phyloP scores from a whole-genome alignment of 2,888 invertebrate genomes.

The Hirtodrosophila histrioides region DNA sequence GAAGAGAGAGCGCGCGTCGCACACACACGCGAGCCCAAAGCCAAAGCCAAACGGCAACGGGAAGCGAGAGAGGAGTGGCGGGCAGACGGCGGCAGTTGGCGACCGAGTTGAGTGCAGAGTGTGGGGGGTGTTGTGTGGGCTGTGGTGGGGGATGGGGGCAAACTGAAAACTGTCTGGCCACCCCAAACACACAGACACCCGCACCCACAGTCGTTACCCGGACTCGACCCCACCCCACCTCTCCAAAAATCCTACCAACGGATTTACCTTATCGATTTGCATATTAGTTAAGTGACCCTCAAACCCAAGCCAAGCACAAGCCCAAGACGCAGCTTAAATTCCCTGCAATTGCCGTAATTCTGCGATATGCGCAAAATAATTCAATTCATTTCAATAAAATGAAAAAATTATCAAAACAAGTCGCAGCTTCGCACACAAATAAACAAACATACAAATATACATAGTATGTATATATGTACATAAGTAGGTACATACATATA shows the following conservation, averaged over 20 bases:
- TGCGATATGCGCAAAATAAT: constrained; percentile 55
- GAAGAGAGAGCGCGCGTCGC: constrained; percentile 67
- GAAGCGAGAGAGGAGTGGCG: constrained; percentile 39
- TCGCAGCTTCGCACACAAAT: constrained; percentile 63
- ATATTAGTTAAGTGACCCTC: constrained; percentile 53
- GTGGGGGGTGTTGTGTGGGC: constrained; percentile 19
- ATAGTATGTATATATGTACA: constrained; percentile 23
- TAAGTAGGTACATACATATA: constrained; percentile 35
- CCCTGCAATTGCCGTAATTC: constrained; percentile 35
- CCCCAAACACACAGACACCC: constrained; percentile 43
- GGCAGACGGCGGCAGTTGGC: constrained; percentile 57
- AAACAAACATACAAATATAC: constrained; percentile 37
- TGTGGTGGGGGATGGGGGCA: constrained; percentile 15
- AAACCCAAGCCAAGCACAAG: constrained; percentile 11
- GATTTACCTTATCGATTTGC: constrained; percentile 55
- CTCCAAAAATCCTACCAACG: background rate
- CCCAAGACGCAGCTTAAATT: background rate
- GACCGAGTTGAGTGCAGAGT: constrained; percentile 52
- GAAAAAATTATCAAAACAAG: constrained; percentile 66
- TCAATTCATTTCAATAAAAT: constrained; percentile 61
- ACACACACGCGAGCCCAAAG: constrained; percentile 69
- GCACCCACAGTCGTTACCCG: constrained; percentile 16
- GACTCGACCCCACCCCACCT: background rate
- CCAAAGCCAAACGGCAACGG: constrained; percentile 49
- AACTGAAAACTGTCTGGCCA: constrained; percentile 68